Conservation (phyloP, 2,797 vertebrate genomes). For the Gorsachius magnificus region DNA sequence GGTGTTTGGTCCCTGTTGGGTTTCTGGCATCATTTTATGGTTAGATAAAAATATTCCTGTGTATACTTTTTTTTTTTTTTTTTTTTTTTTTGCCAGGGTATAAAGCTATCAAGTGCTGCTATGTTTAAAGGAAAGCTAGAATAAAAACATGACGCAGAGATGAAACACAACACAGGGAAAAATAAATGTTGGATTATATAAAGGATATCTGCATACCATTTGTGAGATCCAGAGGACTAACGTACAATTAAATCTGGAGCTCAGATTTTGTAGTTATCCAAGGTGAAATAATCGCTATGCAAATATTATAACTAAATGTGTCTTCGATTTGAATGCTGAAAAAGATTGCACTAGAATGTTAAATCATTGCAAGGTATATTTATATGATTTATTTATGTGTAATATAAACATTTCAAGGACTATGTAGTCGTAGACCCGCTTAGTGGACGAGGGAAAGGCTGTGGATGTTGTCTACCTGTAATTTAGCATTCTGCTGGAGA, state of each 20-base stretch:
- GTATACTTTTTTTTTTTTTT: not conserved
- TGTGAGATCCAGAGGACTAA: not conserved
- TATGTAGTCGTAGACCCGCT: not conserved
- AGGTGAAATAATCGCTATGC: not conserved
- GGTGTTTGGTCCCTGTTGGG: constrained; percentile 51
- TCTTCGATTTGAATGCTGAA: not conserved
- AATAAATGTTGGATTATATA: not conserved
- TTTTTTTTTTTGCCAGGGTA: not conserved
- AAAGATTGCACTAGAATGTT: not conserved
- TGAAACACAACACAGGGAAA: not conserved
- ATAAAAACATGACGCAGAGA: not conserved
- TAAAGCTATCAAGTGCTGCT: not conserved
- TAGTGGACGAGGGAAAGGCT: too few species aligned
- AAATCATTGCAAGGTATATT: not conserved
- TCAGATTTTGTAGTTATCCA: not conserved
- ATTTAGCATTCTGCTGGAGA: too few species aligned
- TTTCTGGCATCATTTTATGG: constrained; percentile 61
- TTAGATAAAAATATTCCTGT: constrained; percentile 54
- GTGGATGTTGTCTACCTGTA: too few species aligned
- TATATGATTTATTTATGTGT: not conserved
- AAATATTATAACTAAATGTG: not conserved
- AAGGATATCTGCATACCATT: not conserved
- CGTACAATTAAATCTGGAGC: not conserved
- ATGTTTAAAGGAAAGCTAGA: constrained; percentile 19
- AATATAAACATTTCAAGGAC: not conserved